Percentiles rank a stretch among this genome's conserved stretches.
These are phyloP conservation scores for Antitype chi DNA, from an alignment of 2,888 invertebrate genomes.

Conservation along the genomic window DNA sequence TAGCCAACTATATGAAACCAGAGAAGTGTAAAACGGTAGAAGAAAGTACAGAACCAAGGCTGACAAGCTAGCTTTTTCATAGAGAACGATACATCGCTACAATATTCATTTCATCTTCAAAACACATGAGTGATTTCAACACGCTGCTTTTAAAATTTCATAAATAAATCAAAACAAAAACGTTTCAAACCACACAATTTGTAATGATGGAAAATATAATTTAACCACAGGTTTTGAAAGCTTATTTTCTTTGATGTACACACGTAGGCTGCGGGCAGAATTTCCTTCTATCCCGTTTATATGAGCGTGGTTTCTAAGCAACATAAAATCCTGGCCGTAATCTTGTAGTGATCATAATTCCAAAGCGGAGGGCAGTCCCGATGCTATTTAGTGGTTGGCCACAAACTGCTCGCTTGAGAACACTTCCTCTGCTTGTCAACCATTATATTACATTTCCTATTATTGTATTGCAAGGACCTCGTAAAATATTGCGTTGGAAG, in stretches of 20 bases:
- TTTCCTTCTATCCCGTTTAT: slow-evolving; percentile 68
- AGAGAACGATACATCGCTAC: slow-evolving; percentile 12
- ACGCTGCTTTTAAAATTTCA: slow-evolving; percentile 49
- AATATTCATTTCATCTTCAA: slow-evolving; percentile 30
- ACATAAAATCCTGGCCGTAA: slow-evolving; percentile 74
- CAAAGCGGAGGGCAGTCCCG: slow-evolving; percentile 71
- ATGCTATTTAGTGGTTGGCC: slow-evolving; percentile 81
- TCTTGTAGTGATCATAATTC: slow-evolving; percentile 75
- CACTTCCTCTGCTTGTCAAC: slow-evolving; percentile 78
- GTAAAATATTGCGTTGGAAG: slow-evolving; percentile 59
- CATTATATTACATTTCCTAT: slow-evolving; percentile 68
- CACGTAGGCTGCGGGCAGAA: slow-evolving; percentile 51
- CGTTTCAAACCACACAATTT: slow-evolving; percentile 49
- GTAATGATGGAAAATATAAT: slow-evolving; percentile 55
- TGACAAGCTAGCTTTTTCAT: not conserved
- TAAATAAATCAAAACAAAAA: slow-evolving; percentile 53
- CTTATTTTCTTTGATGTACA: slow-evolving; percentile 61
- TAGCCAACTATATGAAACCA: slow-evolving; percentile 52
- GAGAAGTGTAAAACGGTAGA: slow-evolving; percentile 45
- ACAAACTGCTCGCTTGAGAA: slow-evolving; percentile 77
- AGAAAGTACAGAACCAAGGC: not conserved
- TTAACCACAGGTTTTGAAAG: slow-evolving; percentile 58
- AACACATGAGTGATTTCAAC: slow-evolving; percentile 45
- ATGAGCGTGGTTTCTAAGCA: slow-evolving; percentile 71
- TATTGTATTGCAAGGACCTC: slow-evolving; percentile 59